These are phyloP conservation scores for Enteromius viviparus DNA, from an alignment of 2,797 vertebrate species.

Conservation along the genomic window DNA sequence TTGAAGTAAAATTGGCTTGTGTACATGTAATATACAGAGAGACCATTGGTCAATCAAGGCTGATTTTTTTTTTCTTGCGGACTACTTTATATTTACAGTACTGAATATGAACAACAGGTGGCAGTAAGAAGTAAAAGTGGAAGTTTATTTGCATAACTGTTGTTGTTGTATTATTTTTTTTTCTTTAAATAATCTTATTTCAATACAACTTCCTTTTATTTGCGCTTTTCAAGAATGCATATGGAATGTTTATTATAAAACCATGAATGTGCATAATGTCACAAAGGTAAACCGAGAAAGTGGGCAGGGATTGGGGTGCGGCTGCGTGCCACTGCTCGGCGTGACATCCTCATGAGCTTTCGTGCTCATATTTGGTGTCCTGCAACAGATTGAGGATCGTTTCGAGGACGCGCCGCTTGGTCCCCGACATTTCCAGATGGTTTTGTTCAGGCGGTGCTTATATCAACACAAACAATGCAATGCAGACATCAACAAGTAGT, in stretches of 20 bases:
- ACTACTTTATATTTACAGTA: conserved; percentile 11
- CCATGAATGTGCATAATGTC: too few species aligned
- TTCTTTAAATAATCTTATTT: conserved; percentile 3
- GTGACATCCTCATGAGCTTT: neutral
- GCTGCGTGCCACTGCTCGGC: neutral
- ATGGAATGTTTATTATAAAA: neutral
- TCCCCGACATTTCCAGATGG: neutral
- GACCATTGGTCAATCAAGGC: neutral
- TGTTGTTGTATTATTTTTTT: neutral
- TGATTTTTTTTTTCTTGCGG: too few species aligned
- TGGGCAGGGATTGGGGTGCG: conserved; percentile 13
- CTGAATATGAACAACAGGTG: conserved; percentile 40
- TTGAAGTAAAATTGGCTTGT: neutral
- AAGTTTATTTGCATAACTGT: neutral
- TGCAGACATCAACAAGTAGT: conserved; percentile 46
- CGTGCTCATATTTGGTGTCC: conserved; percentile 18
- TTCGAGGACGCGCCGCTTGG: neutral
- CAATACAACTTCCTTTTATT: neutral
- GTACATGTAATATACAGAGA: neutral
- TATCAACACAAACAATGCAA: neutral
- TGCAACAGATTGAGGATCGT: neutral
- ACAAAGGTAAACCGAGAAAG: neutral
- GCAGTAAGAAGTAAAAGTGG: conserved; percentile 26
- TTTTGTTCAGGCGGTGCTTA: neutral
- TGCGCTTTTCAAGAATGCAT: neutral